A percentile compares a stretch with the other conserved stretches of the same genome.
These are phyloP conservation scores for Drosophila atroscutellata DNA, from an alignment of 2,888 invertebrate species.

Conservation along the genomic window DNA sequence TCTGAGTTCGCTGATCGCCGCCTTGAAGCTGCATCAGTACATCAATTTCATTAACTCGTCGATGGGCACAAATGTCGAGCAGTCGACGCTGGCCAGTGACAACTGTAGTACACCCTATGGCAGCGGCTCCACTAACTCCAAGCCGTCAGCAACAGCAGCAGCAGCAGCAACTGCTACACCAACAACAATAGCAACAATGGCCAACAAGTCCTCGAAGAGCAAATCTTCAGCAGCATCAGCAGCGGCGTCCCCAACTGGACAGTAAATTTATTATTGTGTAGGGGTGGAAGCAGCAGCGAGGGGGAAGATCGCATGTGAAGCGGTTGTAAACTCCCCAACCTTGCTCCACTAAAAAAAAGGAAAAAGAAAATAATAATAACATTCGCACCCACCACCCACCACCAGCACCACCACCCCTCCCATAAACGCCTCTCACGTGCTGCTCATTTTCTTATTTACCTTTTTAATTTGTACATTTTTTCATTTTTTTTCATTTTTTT, in stretches of 20 bases:
- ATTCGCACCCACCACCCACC: neutral
- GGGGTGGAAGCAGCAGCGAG: neutral
- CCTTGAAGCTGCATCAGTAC: slow-evolving; percentile 85
- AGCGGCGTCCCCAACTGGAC: slow-evolving; percentile 32
- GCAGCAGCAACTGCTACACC: slow-evolving; percentile 1
- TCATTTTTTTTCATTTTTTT: slow-evolving; percentile 21
- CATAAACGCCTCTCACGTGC: slow-evolving; percentile 12
- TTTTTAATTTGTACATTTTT: too few relatives aligned
- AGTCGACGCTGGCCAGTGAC: slow-evolving; percentile 67
- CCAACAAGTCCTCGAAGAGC: slow-evolving; percentile 36
- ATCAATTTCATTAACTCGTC: slow-evolving; percentile 85
- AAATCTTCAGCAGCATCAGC: slow-evolving; percentile 20
- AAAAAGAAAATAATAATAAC: neutral
- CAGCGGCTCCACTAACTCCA: neutral
- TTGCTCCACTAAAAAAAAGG: neutral
- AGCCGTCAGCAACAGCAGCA: slow-evolving; percentile 6
- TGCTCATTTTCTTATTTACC: slow-evolving; percentile 28
- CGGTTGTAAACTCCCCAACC: neutral
- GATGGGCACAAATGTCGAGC: slow-evolving; percentile 83
- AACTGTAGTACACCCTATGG: slow-evolving; percentile 62
- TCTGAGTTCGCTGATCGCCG: slow-evolving; percentile 85
- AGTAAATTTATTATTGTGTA: slow-evolving; percentile 21
- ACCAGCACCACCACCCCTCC: neutral
- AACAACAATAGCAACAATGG: slow-evolving; percentile 6
- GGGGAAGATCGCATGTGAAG: neutral